phyloP scores from a whole-genome alignment of 2,888 invertebrate species.

The Notocelia uddmanniana region DNA sequence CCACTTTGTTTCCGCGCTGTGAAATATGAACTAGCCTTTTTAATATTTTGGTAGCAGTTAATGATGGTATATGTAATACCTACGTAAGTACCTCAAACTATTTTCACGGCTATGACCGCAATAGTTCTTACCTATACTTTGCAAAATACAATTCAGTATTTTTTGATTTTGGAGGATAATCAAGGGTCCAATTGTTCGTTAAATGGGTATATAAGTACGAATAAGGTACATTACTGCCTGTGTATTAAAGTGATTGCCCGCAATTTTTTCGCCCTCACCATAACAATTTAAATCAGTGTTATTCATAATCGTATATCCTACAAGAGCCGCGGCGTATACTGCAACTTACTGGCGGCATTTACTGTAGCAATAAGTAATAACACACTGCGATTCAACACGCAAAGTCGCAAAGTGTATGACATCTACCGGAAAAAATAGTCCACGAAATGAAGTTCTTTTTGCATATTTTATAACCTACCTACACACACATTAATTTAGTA shows the following conservation, averaged over 20 bases:
- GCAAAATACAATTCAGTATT: background rate
- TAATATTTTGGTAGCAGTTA: background rate
- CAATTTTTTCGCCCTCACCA: slow-evolving; percentile 47
- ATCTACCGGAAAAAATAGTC: background rate
- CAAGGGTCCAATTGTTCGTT: background rate
- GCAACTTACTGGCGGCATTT: slow-evolving; percentile 49
- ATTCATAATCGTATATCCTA: slow-evolving; percentile 53
- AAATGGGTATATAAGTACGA: no score
- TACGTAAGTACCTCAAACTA: background rate
- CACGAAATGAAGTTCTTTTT: background rate
- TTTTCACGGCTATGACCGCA: background rate
- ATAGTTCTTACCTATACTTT: background rate
- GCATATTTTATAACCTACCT: background rate
- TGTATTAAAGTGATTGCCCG: slow-evolving; percentile 9
- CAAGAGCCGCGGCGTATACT: slow-evolving; percentile 51
- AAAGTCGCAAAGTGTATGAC: background rate
- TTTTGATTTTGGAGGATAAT: slow-evolving; percentile 1
- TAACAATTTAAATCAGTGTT: slow-evolving; percentile 60
- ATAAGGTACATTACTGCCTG: background rate
- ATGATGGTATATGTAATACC: background rate
- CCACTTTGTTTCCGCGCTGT: background rate
- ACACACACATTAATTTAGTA: no score
- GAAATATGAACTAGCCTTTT: background rate
- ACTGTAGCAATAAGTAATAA: slow-evolving; percentile 1
- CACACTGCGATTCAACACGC: slow-evolving; percentile 22